Evolutionary conservation across 2,797 vertebrate genomes (phyloP).

Genomic region (Esox masquinongy): DNA sequence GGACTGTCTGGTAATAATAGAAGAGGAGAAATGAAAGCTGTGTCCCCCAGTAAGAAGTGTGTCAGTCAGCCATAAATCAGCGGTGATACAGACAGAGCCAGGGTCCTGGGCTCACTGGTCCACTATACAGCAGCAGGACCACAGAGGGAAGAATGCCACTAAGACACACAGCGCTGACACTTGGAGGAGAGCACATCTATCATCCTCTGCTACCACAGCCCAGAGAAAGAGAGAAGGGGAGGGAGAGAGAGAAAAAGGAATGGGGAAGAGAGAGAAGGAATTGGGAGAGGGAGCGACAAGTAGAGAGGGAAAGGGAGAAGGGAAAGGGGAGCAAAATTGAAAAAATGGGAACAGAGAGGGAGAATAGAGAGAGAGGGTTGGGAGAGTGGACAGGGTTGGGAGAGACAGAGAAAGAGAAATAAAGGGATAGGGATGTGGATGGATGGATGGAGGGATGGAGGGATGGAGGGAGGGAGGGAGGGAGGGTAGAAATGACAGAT

Average conservation of each 20-base stretch:
- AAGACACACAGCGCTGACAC: not conserved
- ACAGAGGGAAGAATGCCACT: not conserved
- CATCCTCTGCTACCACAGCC: conserved; percentile 1
- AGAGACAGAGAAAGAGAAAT: conserved; percentile 18
- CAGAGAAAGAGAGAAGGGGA: not conserved
- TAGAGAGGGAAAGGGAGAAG: not conserved
- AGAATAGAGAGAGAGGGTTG: not conserved
- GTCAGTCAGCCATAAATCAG: not conserved
- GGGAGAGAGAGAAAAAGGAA: not conserved
- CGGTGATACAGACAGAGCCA: not conserved
- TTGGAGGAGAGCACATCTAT: conserved; percentile 10
- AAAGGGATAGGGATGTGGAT: not conserved
- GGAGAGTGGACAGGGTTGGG: not conserved
- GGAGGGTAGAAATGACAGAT: conserved; percentile 43
- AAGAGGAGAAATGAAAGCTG: not conserved
- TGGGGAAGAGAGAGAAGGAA: not conserved
- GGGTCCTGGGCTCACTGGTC: not conserved
- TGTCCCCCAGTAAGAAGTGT: not conserved
- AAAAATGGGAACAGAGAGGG: not conserved
- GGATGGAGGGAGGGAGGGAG: conserved; percentile 16
- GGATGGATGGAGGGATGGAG: too few relatives aligned
- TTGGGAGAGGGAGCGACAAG: not conserved
- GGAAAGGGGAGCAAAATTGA: not conserved
- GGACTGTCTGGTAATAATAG: not conserved
- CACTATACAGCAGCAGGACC: not conserved